A percentile compares a stretch with the other conserved stretches of the same genome.
phyloP scores from a whole-genome alignment of 2,113 vertebrate species.

The Microcebus jonahi region DNA sequence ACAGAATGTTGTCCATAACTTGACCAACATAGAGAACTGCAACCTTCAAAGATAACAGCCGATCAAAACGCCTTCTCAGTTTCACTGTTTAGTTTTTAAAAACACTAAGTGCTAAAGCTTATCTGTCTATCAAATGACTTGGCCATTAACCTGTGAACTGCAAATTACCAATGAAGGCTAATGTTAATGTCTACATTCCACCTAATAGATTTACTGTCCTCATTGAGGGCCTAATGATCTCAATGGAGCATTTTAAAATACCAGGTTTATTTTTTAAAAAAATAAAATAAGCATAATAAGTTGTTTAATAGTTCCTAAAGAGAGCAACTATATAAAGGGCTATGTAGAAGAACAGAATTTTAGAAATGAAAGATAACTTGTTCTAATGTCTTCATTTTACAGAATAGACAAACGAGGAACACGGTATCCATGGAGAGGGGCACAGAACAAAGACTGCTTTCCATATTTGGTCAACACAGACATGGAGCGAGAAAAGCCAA shows the following conservation, averaged over 20 bases:
- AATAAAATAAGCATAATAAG: background rate
- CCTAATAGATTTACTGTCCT: background rate
- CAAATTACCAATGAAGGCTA: background rate
- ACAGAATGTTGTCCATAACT: constrained; percentile 76
- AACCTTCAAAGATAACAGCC: constrained; percentile 86
- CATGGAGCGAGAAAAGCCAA: background rate
- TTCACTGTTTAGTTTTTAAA: background rate
- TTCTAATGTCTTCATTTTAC: background rate
- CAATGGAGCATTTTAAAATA: background rate
- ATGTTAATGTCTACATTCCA: background rate
- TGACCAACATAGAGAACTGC: constrained; percentile 90
- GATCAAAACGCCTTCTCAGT: background rate
- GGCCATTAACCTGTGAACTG: background rate
- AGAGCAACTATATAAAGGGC: background rate
- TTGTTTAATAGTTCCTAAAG: background rate
- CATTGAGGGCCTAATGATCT: background rate
- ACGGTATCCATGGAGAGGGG: fast-evolving
- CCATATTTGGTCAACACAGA: background rate
- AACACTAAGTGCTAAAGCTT: background rate
- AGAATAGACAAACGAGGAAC: background rate
- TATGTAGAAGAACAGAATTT: background rate
- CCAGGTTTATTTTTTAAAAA: background rate
- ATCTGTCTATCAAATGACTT: background rate
- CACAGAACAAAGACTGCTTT: background rate
- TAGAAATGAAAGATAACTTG: background rate